Evolutionary conservation across 2,113 vertebrate species (phyloP).

Genomic region (Microtus montanus): DNA sequence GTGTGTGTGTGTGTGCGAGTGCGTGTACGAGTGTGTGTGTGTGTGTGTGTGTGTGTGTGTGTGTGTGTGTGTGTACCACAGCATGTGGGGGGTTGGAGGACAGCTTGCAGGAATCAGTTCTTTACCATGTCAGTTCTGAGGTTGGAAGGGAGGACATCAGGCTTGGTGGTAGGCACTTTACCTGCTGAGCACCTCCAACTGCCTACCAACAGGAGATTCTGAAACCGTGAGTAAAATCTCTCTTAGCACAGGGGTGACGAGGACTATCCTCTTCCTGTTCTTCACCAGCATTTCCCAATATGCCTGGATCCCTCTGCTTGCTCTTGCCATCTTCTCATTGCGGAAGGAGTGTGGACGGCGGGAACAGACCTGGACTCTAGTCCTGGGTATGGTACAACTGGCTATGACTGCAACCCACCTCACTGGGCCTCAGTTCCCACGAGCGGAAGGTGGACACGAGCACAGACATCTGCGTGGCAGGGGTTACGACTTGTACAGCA

Average conservation of each 20-base stretch:
- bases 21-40: background rate
- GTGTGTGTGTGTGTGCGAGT: background rate
- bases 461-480: background rate
- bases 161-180: background rate
- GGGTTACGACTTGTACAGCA: background rate
- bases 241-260: rapidly evolving
- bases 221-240: background rate
- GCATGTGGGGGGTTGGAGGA: background rate
- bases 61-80: background rate
- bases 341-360: background rate
- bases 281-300: background rate
- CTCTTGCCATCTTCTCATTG: background rate
- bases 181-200: no score
- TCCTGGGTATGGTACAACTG: background rate
- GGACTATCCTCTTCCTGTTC: background rate
- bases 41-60: background rate
- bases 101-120: no score
- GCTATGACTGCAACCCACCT: background rate
- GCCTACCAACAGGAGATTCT: background rate
- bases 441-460: slow-evolving; percentile 6
- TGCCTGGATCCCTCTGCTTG: background rate
- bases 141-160: background rate
- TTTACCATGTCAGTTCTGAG: background rate
- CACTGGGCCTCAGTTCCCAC: slow-evolving; percentile 16
- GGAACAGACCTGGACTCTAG: background rate